Conservation (phyloP, 1,140 invertebrate genomes). For the Piezodorus guildinii region DNA sequence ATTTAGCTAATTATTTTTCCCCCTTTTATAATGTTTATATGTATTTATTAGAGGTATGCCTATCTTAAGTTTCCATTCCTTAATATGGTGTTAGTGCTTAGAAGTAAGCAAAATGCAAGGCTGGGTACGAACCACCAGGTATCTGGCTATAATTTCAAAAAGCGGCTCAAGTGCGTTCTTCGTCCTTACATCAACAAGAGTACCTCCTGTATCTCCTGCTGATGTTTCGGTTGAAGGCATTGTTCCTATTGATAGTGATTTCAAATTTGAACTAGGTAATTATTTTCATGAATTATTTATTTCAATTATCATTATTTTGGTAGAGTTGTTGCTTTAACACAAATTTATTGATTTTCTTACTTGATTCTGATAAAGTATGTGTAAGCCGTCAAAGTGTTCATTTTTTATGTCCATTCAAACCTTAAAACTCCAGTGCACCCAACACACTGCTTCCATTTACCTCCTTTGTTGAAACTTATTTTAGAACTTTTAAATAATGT, state of each 20-base stretch:
- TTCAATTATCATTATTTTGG: too few relatives aligned
- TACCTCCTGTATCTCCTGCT: conserved; percentile 49
- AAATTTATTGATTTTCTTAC: too few relatives aligned
- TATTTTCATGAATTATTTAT: background rate
- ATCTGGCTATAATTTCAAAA: conserved; percentile 56
- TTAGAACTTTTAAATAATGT: too few relatives aligned
- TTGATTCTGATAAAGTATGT: too few relatives aligned
- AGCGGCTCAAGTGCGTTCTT: conserved; percentile 49
- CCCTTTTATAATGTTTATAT: background rate
- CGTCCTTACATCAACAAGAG: conserved; percentile 44
- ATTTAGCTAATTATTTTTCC: background rate
- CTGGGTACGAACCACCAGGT: conserved; percentile 39
- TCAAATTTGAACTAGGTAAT: conserved; percentile 59
- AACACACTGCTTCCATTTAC: too few relatives aligned
- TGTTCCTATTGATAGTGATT: conserved; percentile 60
- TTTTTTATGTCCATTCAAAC: too few relatives aligned
- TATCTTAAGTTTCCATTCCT: background rate
- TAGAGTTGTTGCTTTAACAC: too few relatives aligned
- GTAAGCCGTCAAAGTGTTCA: too few relatives aligned
- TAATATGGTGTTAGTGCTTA: conserved; percentile 9
- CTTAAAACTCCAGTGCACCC: too few relatives aligned
- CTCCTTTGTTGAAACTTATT: too few relatives aligned
- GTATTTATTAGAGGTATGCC: background rate
- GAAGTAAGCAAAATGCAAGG: conserved; percentile 44
- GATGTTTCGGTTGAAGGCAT: conserved; percentile 60